phyloP scores from a whole-genome alignment of 2,888 invertebrate genomes.

The Belgica antarctica region DNA sequence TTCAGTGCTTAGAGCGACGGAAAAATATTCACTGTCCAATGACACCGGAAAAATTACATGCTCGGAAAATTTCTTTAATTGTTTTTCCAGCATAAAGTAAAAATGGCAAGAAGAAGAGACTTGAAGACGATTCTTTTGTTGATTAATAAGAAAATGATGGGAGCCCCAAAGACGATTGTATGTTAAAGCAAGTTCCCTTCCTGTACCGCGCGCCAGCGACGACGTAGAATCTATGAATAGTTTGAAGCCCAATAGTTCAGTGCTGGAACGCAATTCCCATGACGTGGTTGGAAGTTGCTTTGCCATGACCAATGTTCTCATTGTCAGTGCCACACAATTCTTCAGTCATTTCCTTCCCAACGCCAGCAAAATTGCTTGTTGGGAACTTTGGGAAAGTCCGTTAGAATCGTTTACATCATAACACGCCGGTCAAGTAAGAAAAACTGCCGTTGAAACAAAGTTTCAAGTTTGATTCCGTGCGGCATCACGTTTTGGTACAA shows the following conservation, averaged over 20 bases:
- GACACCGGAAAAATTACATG: constrained; percentile 37
- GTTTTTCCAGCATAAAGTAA: constrained; percentile 22
- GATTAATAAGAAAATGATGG: constrained; percentile 35
- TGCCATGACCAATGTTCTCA: constrained; percentile 43
- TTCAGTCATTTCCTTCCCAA: constrained; percentile 20
- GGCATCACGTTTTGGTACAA: neutral
- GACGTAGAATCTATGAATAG: constrained; percentile 19
- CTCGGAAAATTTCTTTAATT: constrained; percentile 38
- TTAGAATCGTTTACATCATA: constrained; percentile 8
- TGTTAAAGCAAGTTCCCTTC: constrained; percentile 14
- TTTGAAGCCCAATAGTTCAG: constrained; percentile 20
- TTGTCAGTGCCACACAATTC: constrained; percentile 27
- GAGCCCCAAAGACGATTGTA: constrained; percentile 32
- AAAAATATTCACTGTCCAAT: constrained; percentile 31
- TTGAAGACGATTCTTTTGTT: constrained; percentile 18
- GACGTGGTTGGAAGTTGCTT: constrained; percentile 17
- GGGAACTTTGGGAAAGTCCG: constrained; percentile 23
- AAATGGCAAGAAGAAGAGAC: neutral
- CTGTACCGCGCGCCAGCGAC: neutral
- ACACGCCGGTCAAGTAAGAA: neutral
- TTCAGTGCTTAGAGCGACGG: constrained; percentile 25
- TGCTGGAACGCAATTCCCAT: constrained; percentile 38
- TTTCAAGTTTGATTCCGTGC: too few species aligned
- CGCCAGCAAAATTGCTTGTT: neutral
- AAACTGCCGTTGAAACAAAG: neutral